Evolutionary conservation across 2,797 vertebrate genomes (phyloP).

Genomic region (Hirundo rustica): DNA sequence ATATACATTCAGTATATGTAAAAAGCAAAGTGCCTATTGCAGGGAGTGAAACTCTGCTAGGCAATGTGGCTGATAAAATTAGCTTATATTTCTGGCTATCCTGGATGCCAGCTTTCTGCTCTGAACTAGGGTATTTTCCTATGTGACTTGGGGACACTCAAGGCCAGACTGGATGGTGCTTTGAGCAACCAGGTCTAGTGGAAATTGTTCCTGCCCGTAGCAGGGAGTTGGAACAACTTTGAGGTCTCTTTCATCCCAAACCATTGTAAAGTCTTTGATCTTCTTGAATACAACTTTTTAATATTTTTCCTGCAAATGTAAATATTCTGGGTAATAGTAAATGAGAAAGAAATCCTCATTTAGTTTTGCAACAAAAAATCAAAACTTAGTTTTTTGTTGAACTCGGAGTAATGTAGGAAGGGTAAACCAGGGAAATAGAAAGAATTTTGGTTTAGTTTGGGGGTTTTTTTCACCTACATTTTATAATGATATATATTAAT

Average conservation of each 20-base stretch:
- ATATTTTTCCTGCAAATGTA: background rate
- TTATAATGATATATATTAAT: background rate
- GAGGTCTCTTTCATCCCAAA: background rate
- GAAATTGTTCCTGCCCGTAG: too few relatives aligned
- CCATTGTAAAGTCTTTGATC: background rate
- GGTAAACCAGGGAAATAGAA: background rate
- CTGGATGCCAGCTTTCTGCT: background rate
- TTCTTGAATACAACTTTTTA: background rate
- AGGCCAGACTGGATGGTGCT: background rate
- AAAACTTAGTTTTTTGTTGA: background rate
- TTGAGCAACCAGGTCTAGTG: background rate
- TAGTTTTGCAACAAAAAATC: background rate
- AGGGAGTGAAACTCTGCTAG: background rate
- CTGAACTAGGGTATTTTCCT: background rate
- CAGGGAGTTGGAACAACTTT: background rate
- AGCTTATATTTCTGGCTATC: background rate
- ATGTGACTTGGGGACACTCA: background rate
- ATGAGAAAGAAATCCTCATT: background rate
- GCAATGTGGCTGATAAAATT: background rate
- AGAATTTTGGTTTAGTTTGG: too few relatives aligned
- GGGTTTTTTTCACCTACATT: fast-evolving
- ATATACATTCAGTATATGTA: background rate
- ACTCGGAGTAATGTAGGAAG: background rate
- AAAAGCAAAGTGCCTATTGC: background rate
- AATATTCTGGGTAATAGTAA: background rate